Evolutionary conservation across 2,888 invertebrate species (phyloP), one percentile per base, ranked within the genome.

Genomic region (Xestia xanthographa): DNA sequence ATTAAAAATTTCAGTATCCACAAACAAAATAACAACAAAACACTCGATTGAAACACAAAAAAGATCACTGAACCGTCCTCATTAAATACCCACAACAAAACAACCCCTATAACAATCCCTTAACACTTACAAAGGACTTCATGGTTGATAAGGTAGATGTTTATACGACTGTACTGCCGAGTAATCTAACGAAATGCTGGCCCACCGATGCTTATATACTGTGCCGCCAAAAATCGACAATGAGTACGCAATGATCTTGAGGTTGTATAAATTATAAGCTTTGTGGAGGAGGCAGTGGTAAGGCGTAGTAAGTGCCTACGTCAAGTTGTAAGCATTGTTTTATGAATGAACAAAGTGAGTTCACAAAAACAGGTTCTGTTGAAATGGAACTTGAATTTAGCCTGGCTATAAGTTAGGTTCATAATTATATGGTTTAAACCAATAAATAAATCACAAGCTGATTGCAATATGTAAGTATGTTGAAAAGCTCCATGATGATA

Each of bases 41-140:
- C 43, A 50, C 43, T 72, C 20, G 2, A 48, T 53, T 29, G 1
- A n/a, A 60, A 29, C 8, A 26, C 45, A 48, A 41, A 65, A 45
- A 72, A 38, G 0, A n/a, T 11, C 45, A 48, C 41, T 75, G 14
- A 45, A 56, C 11, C n/a, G 0, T 29, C 34, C 22, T 38, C 56
- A 56, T 38, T 34, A 3, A 41, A 48, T 6, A 22, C 41, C 34
- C 22, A 9, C 22, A 9, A 45, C 43, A 81, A 20, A n/a, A 56
- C 50, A 8, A 45, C 22, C 50, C 38, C 17, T 75, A 34, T 5
- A 22, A 67, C 5, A 77, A 65, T 34, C 45, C 22, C 38, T 29
- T 43, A 74, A 72, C 74, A 95, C 96, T 96, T 93, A 96, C 96
- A 91, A 96, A 91, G 91, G 88, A 91, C 93, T 95, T 94, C 96